Evolutionary conservation across 2,113 vertebrate genomes (phyloP), one percentile per base, ranked within the genome.

Genomic region (Bos javanicus): DNA sequence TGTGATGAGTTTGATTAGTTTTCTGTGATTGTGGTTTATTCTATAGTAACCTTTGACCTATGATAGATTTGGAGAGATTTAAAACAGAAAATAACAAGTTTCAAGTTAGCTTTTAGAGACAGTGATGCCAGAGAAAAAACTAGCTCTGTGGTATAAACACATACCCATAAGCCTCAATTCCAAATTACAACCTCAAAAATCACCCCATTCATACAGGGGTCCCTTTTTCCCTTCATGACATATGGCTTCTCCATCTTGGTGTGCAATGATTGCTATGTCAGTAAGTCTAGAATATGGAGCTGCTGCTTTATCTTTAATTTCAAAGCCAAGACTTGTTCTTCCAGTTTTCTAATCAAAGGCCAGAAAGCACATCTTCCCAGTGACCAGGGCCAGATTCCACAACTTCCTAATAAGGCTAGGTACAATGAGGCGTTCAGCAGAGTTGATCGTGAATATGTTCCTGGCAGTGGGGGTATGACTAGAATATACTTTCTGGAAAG

Each of bases 271-370:
- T 59, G 13, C 36, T 87, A 36, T 39, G 30, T 92, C 39, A 81
- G 60, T 16, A 90, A 78, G 39, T 60, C 57, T 89, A 67, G 81
- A 52, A 95, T 46, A 81, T 33, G 60, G 21, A 85, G 64, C 14
- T 88, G 30, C 39, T 96, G 43, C 46, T 86, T 89, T 46, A 89
- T 71, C 36, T 92, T 64, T 94, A 10, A 48, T 57, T 30, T 64
- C 43, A 89, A 93, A 95, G 71, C 15, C 36, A 96, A 83, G 23
- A 93, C 19, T 60, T 84, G 39, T 15, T 91, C 39, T 94, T 96
- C 33, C 54, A 95, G 21, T 76, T 94, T 67, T 97, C 62, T 92
- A 90, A 90, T 88, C 54, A 91, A 95, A 91, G 78, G 25, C 91
- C 88, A 96, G 96, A 96, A 94, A 64, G 62, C 46, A 92, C 30